Conservation (phyloP, 1,140 invertebrate genomes). For the Temnothorax nylanderi region DNA sequence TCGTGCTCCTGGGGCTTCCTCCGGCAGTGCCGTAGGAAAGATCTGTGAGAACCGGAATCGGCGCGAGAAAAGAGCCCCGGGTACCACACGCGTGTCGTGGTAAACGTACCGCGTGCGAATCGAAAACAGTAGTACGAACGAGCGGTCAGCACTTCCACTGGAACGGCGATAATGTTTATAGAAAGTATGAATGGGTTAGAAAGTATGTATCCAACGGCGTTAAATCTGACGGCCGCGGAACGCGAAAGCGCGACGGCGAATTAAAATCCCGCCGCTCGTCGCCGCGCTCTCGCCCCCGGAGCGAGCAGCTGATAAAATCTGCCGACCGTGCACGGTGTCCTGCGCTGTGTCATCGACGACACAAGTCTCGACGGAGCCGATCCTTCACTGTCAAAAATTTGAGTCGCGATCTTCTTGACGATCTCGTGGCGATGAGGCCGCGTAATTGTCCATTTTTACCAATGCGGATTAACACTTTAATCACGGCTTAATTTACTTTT, state of each 20-base stretch:
- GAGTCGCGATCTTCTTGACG: not conserved
- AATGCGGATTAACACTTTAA: too few relatives aligned
- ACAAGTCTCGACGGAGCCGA: not conserved
- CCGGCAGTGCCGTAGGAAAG: constrained; percentile 16
- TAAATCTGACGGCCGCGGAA: constrained; percentile 33
- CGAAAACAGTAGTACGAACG: not conserved
- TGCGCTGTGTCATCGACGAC: not conserved
- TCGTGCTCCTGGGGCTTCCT: constrained; percentile 41
- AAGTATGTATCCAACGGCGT: constrained; percentile 34
- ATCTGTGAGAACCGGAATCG: not conserved
- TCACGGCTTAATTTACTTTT: too few relatives aligned
- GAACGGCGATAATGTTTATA: constrained; percentile 21
- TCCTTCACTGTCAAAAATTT: not conserved
- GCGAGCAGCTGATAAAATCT: constrained; percentile 2
- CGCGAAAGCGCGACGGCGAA: constrained; percentile 46
- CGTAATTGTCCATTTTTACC: too few relatives aligned
- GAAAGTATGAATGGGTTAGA: constrained; percentile 50
- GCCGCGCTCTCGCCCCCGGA: not conserved
- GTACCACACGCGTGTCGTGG: not conserved
- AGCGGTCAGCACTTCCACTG: not conserved
- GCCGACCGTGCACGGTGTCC: not conserved
- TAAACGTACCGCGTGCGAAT: not conserved
- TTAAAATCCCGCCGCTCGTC: not conserved
- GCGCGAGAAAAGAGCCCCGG: not conserved
- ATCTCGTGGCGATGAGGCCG: not conserved